Conservation (phyloP, 2,113 vertebrate genomes). For the Calidris pugnax region DNA sequence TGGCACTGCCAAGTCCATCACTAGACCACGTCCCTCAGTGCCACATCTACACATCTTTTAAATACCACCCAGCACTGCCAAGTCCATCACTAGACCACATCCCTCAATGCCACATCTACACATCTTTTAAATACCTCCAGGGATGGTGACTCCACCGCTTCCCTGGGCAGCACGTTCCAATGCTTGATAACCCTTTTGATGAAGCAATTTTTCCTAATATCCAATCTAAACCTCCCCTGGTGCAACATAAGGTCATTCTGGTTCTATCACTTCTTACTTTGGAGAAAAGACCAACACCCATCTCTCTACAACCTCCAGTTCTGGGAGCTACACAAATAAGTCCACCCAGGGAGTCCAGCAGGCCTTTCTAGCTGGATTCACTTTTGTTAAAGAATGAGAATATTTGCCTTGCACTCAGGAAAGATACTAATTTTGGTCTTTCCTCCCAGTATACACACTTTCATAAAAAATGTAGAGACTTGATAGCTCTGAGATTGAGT, state of each 20-base stretch:
- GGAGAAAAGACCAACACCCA: neutral
- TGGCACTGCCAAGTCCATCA: neutral
- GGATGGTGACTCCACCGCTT: neutral
- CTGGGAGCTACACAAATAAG: neutral
- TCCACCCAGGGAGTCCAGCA: neutral
- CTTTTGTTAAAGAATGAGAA: neutral
- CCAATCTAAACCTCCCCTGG: neutral
- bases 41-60: neutral
- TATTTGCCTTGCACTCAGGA: neutral
- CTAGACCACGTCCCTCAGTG: neutral
- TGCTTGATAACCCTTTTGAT: neutral
- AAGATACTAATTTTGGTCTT: neutral
- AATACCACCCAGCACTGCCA: neutral
- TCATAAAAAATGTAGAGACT: neutral
- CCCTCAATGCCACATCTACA: neutral
- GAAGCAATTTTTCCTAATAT: neutral
- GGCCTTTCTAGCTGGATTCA: neutral
- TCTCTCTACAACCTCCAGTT: accelerated
- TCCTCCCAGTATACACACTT: neutral
- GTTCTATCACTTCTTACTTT: neutral
- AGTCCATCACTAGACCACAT: neutral
- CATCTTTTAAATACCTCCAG: neutral
- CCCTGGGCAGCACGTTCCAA: neutral
- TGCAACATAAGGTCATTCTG: neutral
- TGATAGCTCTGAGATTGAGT: neutral